Base-by-base conservation (phyloP, 2,888 invertebrate species). In the Tipula confusa region DNA sequence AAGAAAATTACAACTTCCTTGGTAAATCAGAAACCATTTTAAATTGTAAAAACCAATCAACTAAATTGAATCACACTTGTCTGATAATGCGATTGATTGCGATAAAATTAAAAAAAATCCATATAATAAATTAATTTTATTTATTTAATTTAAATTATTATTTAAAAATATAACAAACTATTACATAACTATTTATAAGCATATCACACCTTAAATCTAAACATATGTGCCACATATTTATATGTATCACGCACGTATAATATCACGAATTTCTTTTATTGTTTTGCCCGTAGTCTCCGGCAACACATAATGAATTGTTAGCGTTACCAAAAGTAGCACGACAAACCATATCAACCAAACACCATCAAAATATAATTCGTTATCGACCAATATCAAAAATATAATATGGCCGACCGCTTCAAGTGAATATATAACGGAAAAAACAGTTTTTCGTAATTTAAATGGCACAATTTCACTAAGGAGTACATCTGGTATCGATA, bases 191-290 rank as follows among this genome's bases (percentile, higher is more conserved):
- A 9, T 33, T 11, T 64, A 64, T 24, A 64, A 18, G 24, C 9
- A 43, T 4, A 43, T 43, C 43, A 64, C 64, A 24, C 11, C 24
- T 64, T 64, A 64, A 64, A 24, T 24, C 64, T 64, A 64, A 33
- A 33, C 11, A 33, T 24, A 64, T 1, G 9, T 24, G 1, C 18
- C 24, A 64, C 64, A 38, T n/a, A n/a, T n/a, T n/a, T n/a, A n/a
- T n/a, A n/a, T n/a, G n/a, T n/a, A 13, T 64, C 24, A 64, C 24
- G 64, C 24, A 24, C 64, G 64, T 9, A 64, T 64, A 64, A 64
- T 64, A 64, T 64, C 64, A 64, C 64, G 64, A 64, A 64, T 64
- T 24, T 64, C 64, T 64, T 64, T 64, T 24, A 64, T 24, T 64
- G 64, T 64, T 11, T 64, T 64, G 64, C 64, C 64, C 1, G 24